Conservation (phyloP, 2,888 invertebrate genomes). For the Pandemis heparana region DNA sequence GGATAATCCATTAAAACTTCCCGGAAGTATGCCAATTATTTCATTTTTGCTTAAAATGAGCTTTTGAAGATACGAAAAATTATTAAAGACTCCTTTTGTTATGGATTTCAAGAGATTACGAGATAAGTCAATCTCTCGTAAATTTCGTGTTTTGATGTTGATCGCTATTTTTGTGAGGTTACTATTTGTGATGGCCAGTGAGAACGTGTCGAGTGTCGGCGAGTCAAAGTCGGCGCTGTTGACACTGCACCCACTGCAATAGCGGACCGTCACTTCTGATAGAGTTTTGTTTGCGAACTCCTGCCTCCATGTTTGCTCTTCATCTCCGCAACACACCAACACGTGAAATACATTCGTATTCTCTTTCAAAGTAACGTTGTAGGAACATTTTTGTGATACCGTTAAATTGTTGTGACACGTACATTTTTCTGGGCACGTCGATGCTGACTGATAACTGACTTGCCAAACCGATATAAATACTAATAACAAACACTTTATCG, state of each 20-base stretch:
- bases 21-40: slow-evolving; percentile 83
- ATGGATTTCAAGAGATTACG: slow-evolving; percentile 84
- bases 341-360: slow-evolving; percentile 60
- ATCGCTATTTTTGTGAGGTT: slow-evolving; percentile 66
- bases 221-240: slow-evolving; percentile 62
- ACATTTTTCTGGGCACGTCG: slow-evolving; percentile 68
- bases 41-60: slow-evolving; percentile 90
- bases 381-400: slow-evolving; percentile 69
- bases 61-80: slow-evolving; percentile 85
- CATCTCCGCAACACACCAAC: slow-evolving; percentile 67
- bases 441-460: slow-evolving; percentile 63
- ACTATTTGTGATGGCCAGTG: slow-evolving; percentile 69
- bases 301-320: slow-evolving; percentile 57
- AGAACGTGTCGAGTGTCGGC: slow-evolving; percentile 65
- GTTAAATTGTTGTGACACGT: slow-evolving; percentile 61
- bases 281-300: slow-evolving; percentile 70
- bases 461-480: slow-evolving; percentile 71
- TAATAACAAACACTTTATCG: slow-evolving; percentile 69
- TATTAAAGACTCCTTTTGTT: slow-evolving; percentile 83
- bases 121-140: slow-evolving; percentile 87
- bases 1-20: slow-evolving; percentile 86
- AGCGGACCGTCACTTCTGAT: slow-evolving; percentile 61
- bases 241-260: slow-evolving; percentile 63
- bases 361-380: slow-evolving; percentile 70
- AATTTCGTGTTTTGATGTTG: slow-evolving; percentile 65